Base-by-base conservation (phyloP, 2,888 invertebrate genomes). In the Lepidochrysops patricia region DNA sequence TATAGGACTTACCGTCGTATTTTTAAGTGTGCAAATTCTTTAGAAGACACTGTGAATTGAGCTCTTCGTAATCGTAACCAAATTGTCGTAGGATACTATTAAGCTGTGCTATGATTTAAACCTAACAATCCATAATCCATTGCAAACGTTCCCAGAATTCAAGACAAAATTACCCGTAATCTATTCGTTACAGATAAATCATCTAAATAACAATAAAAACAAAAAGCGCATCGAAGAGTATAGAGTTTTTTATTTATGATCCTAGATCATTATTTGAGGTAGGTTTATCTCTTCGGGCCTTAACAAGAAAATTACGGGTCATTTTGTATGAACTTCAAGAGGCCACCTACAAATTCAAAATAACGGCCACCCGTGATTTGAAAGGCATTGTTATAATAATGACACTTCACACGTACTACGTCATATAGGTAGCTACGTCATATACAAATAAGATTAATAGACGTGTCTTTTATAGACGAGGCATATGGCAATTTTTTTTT, bases 271-370 rank as follows among this genome's bases (percentile, higher is more conserved):
- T 83, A 82, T 72, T 79, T 82, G 75, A 76, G 69, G 62, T 61
- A 67, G 69, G 73, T 72, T 79, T 77, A 80, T 79, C 74, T 79
- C 74, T 72, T 70, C 64, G 62, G 69, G 74, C 74, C 69, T 75
- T 80, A 84, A 86, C 86, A 80, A 86, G 84, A 77, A 74, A 82
- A 87, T 87, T 85, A 86, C 75, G 76, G 84, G 80, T 85, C 72
- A 85, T 87, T 85, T 82, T 73, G 73, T 76, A 70, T 70, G 71
- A 75, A 79, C 73, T 76, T 76, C 75, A 76, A 70, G 65, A 71
- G 85, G 79, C 86, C 86, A 87, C 86, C 86, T 85, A 85, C 80
- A 67, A 66, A 79, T 79, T 80, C 77, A 82, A 81, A 82, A 79
- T 74, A 75, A 71, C 63, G 84, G 72, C 86, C 87, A 87, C 86